These are phyloP conservation scores for Coreius guichenoti DNA, from an alignment of 2,797 vertebrate genomes.

Conservation along the genomic window DNA sequence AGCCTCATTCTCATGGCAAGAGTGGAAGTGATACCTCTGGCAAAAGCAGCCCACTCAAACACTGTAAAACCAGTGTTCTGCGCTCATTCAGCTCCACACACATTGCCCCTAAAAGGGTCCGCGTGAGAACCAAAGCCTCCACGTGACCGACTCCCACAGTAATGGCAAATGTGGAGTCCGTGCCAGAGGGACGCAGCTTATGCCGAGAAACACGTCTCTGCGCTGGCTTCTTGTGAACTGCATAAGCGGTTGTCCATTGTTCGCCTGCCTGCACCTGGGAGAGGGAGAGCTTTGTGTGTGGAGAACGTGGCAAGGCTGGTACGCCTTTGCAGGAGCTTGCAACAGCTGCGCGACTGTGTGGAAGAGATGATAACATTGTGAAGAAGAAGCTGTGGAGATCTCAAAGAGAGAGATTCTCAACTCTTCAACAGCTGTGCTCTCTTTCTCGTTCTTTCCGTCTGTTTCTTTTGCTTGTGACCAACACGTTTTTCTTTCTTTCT, in stretches of 20 bases:
- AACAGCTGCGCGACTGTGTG: conserved; percentile 45
- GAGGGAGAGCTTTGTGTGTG: conserved; percentile 40
- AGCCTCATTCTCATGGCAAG: conserved; percentile 38
- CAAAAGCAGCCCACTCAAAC: conserved; percentile 25
- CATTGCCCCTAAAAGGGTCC: not conserved
- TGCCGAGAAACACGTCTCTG: conserved; percentile 3
- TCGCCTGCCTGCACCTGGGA: conserved; percentile 40
- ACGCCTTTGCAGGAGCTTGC: conserved; percentile 6
- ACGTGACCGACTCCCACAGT: conserved; percentile 67
- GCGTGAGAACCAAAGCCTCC: conserved; percentile 38
- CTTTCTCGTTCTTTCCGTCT: not conserved
- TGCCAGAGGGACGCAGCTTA: conserved; percentile 19
- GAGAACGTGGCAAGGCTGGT: conserved; percentile 2
- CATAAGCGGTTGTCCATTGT: conserved; percentile 33
- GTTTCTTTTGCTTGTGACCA: not conserved
- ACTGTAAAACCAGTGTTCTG: conserved; percentile 17
- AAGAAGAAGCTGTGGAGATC: conserved; percentile 28
- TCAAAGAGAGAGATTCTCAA: conserved; percentile 15
- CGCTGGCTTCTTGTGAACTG: conserved; percentile 14
- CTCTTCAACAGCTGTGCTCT: conserved; percentile 28
- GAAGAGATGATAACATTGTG: conserved; percentile 54
- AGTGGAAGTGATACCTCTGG: conserved; percentile 24
- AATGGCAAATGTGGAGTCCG: conserved; percentile 59
- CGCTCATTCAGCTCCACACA: conserved; percentile 19
- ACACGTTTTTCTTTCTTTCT: not conserved